phyloP scores from a whole-genome alignment of 2,888 invertebrate species.

The Uloborus plumipes region DNA sequence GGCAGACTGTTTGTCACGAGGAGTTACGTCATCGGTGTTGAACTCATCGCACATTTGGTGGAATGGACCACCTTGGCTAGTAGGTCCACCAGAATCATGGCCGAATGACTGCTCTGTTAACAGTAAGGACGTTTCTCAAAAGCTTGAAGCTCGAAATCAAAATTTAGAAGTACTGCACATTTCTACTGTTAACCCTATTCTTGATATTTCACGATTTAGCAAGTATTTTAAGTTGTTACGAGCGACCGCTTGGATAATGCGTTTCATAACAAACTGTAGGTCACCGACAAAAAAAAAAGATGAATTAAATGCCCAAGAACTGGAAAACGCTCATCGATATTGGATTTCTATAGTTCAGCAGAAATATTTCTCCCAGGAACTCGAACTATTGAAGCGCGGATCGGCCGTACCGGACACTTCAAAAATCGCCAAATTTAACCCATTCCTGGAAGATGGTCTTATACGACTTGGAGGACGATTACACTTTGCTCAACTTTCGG shows the following conservation, averaged over 20 bases:
- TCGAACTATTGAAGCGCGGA: not conserved
- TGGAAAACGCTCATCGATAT: not conserved
- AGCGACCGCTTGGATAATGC: not conserved
- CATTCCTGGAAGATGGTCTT: not conserved
- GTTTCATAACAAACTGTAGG: not conserved
- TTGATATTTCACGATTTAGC: not conserved
- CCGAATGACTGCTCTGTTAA: not conserved
- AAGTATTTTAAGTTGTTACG: not conserved
- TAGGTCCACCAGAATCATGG: not conserved
- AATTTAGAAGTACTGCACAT: not conserved
- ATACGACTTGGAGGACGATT: conserved; percentile 12
- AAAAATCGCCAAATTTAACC: not conserved
- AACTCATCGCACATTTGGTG: conserved; percentile 63
- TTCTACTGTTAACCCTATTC: not conserved
- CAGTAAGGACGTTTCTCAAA: too few species aligned
- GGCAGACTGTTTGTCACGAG: conserved; percentile 68
- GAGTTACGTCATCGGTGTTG: conserved; percentile 54
- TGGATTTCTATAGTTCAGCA: too few species aligned
- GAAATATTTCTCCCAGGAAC: too few species aligned
- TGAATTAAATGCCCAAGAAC: conserved; percentile 1
- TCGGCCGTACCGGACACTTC: not conserved
- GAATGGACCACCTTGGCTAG: conserved; percentile 66
- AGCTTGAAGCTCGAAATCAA: not conserved
- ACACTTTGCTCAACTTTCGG: not conserved
- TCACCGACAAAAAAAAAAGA: not conserved